Conservation (phyloP, 2,797 vertebrate species). For the Sardinella longiceps region DNA sequence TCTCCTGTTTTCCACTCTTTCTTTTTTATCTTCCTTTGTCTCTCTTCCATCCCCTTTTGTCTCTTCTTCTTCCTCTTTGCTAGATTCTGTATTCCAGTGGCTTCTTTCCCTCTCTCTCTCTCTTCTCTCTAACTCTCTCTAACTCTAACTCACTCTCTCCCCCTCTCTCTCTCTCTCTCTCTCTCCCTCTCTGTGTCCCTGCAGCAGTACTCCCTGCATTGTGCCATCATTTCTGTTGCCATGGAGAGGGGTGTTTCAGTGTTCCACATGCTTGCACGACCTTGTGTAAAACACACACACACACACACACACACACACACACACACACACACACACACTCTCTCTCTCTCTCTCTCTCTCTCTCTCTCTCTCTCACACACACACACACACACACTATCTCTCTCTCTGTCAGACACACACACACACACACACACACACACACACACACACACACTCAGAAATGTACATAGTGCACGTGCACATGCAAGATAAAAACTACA, state of each 20-base stretch:
- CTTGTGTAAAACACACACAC: not conserved
- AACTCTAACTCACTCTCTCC: not conserved
- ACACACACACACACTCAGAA: not conserved
- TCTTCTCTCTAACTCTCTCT: too few relatives aligned
- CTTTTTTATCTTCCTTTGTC: slow-evolving; percentile 8
- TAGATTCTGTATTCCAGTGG: too few relatives aligned
- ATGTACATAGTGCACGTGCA: not conserved
- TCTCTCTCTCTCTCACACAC: not conserved
- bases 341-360: too few relatives aligned
- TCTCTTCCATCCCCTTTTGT: not conserved
- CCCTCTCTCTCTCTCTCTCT: slow-evolving; percentile 5
- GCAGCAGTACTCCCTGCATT: slow-evolving; percentile 48
- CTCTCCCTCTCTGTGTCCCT: slow-evolving; percentile 22
- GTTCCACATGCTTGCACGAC: slow-evolving; percentile 32
- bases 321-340: not conserved
- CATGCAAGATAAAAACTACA: not conserved
- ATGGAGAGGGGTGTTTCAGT: slow-evolving; percentile 60
- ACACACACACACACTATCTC: not conserved
- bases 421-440: not conserved
- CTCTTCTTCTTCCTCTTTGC: too few relatives aligned
- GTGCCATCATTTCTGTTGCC: slow-evolving; percentile 65
- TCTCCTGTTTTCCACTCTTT: not conserved
- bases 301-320: not conserved
- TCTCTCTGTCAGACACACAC: slow-evolving; percentile 2
- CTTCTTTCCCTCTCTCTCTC: slow-evolving; percentile 1